A percentile compares a stretch with the other conserved stretches of the same genome.
phyloP scores from a whole-genome alignment of 2,113 vertebrate species.

The Barbus barbus region DNA sequence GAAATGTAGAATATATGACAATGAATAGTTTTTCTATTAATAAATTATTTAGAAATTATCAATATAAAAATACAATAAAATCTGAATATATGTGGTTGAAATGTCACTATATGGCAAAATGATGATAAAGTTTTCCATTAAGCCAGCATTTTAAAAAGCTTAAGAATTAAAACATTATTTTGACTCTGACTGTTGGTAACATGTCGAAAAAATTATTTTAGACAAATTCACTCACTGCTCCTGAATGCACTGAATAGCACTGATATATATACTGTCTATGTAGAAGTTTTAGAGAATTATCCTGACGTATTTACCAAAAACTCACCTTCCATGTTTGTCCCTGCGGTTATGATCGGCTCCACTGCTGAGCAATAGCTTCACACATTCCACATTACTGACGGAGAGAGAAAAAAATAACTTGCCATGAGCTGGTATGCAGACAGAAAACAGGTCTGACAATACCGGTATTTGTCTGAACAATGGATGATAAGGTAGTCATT shows the following conservation, averaged over 20 bases:
- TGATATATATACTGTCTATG: not conserved
- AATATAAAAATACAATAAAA: not conserved
- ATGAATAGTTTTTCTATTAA: not conserved
- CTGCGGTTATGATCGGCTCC: constrained; percentile 92
- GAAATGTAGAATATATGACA: not conserved
- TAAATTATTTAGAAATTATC: not conserved
- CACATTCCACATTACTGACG: constrained; percentile 93
- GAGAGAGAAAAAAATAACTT: not conserved
- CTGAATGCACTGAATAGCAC: not conserved
- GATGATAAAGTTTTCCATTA: not conserved
- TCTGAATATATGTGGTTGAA: not conserved
- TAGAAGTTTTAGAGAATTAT: not conserved
- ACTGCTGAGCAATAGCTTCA: constrained; percentile 92
- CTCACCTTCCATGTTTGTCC: constrained; percentile 92
- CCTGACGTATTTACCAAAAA: constrained; percentile 20
- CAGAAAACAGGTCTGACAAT: not conserved
- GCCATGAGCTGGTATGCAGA: not conserved
- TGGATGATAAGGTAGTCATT: not conserved
- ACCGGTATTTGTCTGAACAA: not conserved
- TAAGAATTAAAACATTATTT: not conserved
- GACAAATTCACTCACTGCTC: not conserved
- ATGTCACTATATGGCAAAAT: not conserved
- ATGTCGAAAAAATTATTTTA: not conserved
- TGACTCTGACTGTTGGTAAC: too few relatives aligned
- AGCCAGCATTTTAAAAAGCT: not conserved